Evolutionary conservation across 2,113 vertebrate species (phyloP), one percentile per base, ranked within the genome.

Genomic region (Oreamnos americanus): DNA sequence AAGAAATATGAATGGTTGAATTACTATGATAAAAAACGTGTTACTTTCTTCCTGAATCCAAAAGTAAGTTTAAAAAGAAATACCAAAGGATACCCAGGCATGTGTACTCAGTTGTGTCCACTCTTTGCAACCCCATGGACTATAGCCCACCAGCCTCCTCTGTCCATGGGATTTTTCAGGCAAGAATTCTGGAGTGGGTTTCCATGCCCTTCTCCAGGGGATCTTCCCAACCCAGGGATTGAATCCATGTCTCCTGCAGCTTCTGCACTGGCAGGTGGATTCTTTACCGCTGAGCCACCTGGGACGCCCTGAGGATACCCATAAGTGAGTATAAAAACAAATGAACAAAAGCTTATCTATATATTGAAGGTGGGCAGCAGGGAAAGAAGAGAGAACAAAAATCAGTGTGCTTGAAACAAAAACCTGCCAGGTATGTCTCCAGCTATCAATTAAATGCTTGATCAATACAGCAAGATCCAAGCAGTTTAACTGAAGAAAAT

Each of bases 371-470:
- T 49, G 3, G 10, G 62, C 2, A 21, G 8, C 23, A 16, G 3
- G 30, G 7, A 9, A 33, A 94, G 95, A 60, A 79, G 3, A 2
- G 5, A 79, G 14, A 15, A 81, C 60, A 90, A 90, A 96, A 98
- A 94, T 91, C 96, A 82, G 78, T 30, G 96, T 83, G 57, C 84
- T 96, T 86, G 97, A 98, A 81, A 96, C 74, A 98, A 98, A 98
- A 62, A 96, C 95, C 97, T 98, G 92, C 98, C 95, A 98, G 71
- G 88, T 94, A 98, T 87, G 87, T 87, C 96, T 98, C 96, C 94
- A 97, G 85, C 94, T 91, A 98, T 98, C 96, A 98, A 96, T 98
- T 98, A 98, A 98, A 98, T 98, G 90, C 45, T 94, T 98, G 92
- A 98, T 98, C 98, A 98, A 98, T 99, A 86, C 97, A 97, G 91